Conservation (phyloP, 2,113 vertebrate species). For the Pionites leucogaster region DNA sequence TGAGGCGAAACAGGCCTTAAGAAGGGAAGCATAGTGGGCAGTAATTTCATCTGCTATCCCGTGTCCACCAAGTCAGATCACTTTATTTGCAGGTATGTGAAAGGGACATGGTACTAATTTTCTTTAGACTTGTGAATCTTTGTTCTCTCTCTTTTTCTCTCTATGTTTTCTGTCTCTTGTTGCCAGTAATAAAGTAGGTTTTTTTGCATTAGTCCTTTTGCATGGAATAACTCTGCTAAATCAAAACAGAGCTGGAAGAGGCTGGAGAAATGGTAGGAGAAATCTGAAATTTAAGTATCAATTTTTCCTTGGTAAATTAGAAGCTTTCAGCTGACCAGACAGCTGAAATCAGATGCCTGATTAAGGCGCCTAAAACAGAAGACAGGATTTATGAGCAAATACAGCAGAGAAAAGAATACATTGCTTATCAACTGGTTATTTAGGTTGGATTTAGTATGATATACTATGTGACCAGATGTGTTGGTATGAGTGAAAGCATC, state of each 20-base stretch:
- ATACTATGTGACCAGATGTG: background rate
- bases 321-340: background rate
- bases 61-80: background rate
- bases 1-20: background rate
- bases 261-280: background rate
- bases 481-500: background rate
- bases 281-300: background rate
- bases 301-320: background rate
- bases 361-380: rapidly evolving
- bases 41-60: background rate
- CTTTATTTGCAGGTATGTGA: background rate
- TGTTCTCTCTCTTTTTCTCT: background rate
- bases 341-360: background rate
- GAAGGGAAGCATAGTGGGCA: background rate
- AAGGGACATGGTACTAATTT: background rate
- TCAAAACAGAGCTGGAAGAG: background rate
- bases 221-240: background rate
- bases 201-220: background rate
- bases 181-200: background rate
- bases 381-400: background rate
- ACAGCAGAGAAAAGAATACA: background rate
- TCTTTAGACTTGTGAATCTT: background rate
- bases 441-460: background rate
- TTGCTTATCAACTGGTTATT: background rate
- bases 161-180: background rate